phyloP scores from a whole-genome alignment of 2,888 invertebrate genomes.

The Apoda limacodes region DNA sequence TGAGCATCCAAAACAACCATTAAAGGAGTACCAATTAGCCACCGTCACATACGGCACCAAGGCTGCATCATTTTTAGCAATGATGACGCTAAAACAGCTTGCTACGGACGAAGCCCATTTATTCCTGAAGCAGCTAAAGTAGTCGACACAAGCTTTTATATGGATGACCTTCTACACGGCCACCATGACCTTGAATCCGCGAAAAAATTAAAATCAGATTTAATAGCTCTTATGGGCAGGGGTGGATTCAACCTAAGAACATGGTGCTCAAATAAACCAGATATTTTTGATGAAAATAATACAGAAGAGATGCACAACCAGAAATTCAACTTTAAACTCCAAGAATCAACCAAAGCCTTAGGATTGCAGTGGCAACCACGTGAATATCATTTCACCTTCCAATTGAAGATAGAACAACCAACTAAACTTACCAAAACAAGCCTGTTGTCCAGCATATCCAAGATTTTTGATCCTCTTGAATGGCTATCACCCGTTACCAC shows the following conservation, averaged over 20 bases:
- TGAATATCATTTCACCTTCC: slow-evolving; percentile 5
- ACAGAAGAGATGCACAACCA: no score
- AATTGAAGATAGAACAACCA: neutral
- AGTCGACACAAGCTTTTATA: slow-evolving; percentile 6
- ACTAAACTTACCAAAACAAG: slow-evolving; percentile 1
- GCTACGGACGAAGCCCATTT: slow-evolving; percentile 5
- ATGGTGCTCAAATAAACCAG: slow-evolving; percentile 1
- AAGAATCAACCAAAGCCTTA: no score
- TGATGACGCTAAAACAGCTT: slow-evolving; percentile 6
- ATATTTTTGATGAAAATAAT: slow-evolving; percentile 3
- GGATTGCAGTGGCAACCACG: slow-evolving; percentile 6
- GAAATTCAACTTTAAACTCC: no score
- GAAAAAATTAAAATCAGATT: no score
- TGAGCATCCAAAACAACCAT: no score
- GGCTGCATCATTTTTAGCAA: no score
- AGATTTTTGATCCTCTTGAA: slow-evolving; percentile 8
- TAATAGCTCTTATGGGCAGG: no score
- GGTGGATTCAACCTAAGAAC: no score
- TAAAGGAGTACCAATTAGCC: no score
- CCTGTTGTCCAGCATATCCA: slow-evolving; percentile 6
- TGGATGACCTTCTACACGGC: slow-evolving; percentile 6
- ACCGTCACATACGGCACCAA: no score
- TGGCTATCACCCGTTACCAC: no score
- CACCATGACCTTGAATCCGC: no score
- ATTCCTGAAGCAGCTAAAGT: slow-evolving; percentile 7